Conservation (phyloP, 92 coral and sea anemone genomes). For the Epizoanthus illoricatus region DNA sequence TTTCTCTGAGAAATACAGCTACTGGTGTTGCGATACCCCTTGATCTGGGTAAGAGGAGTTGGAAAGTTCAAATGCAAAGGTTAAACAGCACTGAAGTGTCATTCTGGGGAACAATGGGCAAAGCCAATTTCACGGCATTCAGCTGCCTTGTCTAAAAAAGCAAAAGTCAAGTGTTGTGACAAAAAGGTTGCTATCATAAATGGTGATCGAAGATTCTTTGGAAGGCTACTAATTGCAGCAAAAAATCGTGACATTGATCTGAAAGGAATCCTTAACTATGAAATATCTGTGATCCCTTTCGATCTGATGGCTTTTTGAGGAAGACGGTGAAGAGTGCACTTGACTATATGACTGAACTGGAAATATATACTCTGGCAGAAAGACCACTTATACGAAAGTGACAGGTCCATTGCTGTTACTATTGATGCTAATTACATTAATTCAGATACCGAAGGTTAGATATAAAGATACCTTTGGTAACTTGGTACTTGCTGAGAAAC, state of each 20-base stretch:
- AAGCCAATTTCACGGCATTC: constrained; percentile 50
- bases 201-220: too few relatives aligned
- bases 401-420: constrained; percentile 24
- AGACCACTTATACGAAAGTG: constrained; percentile 40
- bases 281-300: too few relatives aligned
- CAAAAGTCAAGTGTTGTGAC: constrained; percentile 13
- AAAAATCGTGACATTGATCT: too few relatives aligned
- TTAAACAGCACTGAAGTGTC: constrained; percentile 42
- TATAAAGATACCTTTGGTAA: constrained; percentile 54
- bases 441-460: constrained; percentile 53
- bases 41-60: constrained; percentile 38
- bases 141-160: constrained; percentile 51
- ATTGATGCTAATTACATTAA: constrained; percentile 55
- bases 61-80: constrained; percentile 40
- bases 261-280: too few relatives aligned
- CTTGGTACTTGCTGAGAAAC: constrained; percentile 25
- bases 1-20: constrained; percentile 49
- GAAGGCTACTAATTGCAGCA: too few relatives aligned
- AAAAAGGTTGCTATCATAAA: too few relatives aligned
- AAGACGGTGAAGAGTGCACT: constrained; percentile 54
- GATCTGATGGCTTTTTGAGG: constrained; percentile 48
- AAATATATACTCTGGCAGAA: background rate
- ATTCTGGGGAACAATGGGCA: constrained; percentile 56
- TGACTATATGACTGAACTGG: background rate
- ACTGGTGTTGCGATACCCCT: constrained; percentile 62